These are phyloP conservation scores for Drosophila eohydei DNA, from an alignment of 2,888 invertebrate genomes.

Conservation along the genomic window DNA sequence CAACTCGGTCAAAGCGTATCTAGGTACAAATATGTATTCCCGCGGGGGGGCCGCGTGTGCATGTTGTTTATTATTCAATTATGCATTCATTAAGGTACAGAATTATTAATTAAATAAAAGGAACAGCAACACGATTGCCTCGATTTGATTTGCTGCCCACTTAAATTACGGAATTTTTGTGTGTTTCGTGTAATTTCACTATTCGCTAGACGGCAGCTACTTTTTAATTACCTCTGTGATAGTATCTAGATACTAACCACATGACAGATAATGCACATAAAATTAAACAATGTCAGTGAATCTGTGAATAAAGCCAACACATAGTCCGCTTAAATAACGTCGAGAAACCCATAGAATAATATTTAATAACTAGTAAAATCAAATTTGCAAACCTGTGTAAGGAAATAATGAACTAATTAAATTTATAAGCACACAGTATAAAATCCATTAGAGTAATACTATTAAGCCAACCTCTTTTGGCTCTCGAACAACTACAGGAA, in stretches of 20 bases:
- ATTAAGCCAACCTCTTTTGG: background rate
- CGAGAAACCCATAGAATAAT: background rate
- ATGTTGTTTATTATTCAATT: conserved; percentile 78
- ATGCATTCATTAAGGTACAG: conserved; percentile 75
- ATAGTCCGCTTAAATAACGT: background rate
- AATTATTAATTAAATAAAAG: conserved; percentile 78
- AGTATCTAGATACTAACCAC: background rate
- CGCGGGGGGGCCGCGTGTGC: conserved; percentile 6
- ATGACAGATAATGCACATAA: background rate
- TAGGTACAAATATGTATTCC: conserved; percentile 21
- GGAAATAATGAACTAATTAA: background rate
- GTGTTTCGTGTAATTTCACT: background rate
- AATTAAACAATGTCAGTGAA: background rate
- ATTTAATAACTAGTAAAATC: background rate
- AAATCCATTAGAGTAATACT: background rate
- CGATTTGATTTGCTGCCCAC: conserved; percentile 56
- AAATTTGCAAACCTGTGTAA: background rate
- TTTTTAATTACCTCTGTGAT: background rate
- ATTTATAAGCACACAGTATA: background rate
- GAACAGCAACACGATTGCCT: conserved; percentile 56
- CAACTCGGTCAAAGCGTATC: conserved; percentile 21
- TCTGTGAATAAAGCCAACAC: background rate
- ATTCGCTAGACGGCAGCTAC: background rate
- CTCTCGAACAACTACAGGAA: background rate
- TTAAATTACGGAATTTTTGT: conserved; percentile 19